Conservation (phyloP, 2,797 vertebrate species). For the Enteromius treurensis region DNA sequence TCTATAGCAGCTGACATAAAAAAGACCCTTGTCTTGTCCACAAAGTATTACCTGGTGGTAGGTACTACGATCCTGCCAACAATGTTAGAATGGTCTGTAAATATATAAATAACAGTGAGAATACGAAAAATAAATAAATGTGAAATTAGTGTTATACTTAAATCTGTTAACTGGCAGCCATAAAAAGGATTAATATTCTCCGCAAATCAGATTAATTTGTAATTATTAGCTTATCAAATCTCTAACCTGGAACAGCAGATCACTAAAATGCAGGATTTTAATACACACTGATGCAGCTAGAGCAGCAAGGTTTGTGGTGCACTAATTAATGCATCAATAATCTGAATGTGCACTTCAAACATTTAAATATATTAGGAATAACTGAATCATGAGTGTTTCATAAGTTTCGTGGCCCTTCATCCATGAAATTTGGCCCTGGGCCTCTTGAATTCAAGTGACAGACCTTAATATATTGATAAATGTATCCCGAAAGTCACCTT, state of each 20-base stretch:
- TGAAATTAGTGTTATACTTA: neutral
- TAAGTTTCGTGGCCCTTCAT: neutral
- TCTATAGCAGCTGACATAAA: neutral
- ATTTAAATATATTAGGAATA: slow-evolving; percentile 8
- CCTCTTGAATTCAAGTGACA: neutral
- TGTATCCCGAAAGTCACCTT: neutral
- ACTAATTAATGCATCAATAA: neutral
- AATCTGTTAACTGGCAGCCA: neutral
- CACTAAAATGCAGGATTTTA: slow-evolving; percentile 8
- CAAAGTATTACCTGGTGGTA: neutral
- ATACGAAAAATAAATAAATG: slow-evolving; percentile 14
- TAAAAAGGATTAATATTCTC: neutral
- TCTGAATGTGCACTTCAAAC: neutral
- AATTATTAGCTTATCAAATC: neutral
- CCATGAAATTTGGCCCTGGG: slow-evolving; percentile 1
- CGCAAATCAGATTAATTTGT: neutral
- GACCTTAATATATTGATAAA: slow-evolving; percentile 23
- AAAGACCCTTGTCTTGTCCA: neutral
- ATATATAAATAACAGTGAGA: slow-evolving; percentile 11
- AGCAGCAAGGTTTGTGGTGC: neutral
- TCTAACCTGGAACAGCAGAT: neutral
- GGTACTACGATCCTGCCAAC: neutral
- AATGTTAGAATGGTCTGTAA: neutral
- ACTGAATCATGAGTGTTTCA: neutral
- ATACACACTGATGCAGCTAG: neutral